These are phyloP conservation scores for Cosmorhoe ocellata DNA, from an alignment of 2,888 invertebrate genomes.

Conservation along the genomic window DNA sequence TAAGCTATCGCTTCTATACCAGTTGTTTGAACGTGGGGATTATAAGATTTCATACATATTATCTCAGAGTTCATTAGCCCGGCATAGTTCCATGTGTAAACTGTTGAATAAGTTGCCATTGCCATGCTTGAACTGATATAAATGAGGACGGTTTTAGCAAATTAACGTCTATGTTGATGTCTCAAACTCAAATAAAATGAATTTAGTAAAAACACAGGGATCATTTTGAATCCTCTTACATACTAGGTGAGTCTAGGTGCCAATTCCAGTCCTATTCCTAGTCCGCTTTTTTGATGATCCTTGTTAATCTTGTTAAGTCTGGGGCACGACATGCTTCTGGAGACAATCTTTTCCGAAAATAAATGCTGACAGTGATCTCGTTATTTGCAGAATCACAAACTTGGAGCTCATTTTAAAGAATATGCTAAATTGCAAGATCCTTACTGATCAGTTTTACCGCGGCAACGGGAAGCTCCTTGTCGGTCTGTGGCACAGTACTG, in stretches of 20 bases:
- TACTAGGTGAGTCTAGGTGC: no score
- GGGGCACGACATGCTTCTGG: no score
- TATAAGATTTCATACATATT: slow-evolving; percentile 4
- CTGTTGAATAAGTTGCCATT: no score
- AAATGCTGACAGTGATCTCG: slow-evolving; percentile 19
- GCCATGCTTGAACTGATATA: no score
- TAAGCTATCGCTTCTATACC: slow-evolving; percentile 9
- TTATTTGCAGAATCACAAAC: slow-evolving; percentile 63
- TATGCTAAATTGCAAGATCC: slow-evolving; percentile 54
- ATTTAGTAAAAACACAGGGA: no score
- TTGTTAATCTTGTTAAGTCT: no score
- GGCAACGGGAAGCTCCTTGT: slow-evolving; percentile 53
- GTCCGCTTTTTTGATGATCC: no score
- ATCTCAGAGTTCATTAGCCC: slow-evolving; percentile 22
- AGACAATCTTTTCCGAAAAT: neutral
- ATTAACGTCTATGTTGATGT: no score
- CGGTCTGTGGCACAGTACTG: slow-evolving; percentile 52
- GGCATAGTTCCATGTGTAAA: slow-evolving; percentile 6
- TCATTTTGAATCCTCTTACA: no score
- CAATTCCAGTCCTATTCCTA: no score
- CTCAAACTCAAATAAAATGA: no score
- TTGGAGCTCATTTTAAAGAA: slow-evolving; percentile 56
- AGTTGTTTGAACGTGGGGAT: slow-evolving; percentile 6
- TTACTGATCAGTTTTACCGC: slow-evolving; percentile 54
- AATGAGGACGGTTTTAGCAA: no score